Base-by-base conservation (phyloP, 2,113 vertebrate species). In the Upupa epops region DNA sequence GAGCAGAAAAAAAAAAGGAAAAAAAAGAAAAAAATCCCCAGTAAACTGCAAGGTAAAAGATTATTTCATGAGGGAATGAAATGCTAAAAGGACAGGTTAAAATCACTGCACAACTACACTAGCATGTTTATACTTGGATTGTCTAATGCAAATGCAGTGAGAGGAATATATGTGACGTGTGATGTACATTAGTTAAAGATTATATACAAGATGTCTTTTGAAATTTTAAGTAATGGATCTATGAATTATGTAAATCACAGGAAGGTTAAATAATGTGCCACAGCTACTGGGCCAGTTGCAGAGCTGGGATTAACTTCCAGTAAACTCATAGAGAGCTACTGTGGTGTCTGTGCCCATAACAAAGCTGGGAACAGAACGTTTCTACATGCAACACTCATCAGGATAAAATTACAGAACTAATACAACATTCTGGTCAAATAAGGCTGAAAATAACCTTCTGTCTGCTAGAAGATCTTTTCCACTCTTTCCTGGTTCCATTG, bases 281-380 rank as follows among this genome's bases (percentile, higher is more conserved):
- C 18, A 65, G 64, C 52, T 85, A 3, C 55, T 17, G 60, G 17
- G 32, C 52, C 26, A 22, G 25, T 52, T 1, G 5, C 0, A 2
- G 55, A 51, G 42, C 80, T 86, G 73, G 51, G 46, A 51, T 59
- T 31, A 48, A 61, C 36, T 85, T 24, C n/a, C 10, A 29, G 59
- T 34, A 58, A 61, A 32, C 26, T 70, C 48, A 7, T 24, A 66
- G n/a, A 0, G 0, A 56, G 34, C 25, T 13, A 21, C 55, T 52
- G 34, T 0, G 1, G 12, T 56, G 31, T 19, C 10, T 10, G 31
- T 63, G 71, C 46, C 0, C 0, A 29, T 2, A n/a, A 46, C 63
- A 46, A 70, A 58, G 74, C 36, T 65, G 46, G 46, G 40, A 51
- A 15, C 0, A 2, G 37, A 56, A 21, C 13, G 54, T 78, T 31